Conservation (phyloP, 2,797 vertebrate species). For the Mormyrops attenuatus region DNA sequence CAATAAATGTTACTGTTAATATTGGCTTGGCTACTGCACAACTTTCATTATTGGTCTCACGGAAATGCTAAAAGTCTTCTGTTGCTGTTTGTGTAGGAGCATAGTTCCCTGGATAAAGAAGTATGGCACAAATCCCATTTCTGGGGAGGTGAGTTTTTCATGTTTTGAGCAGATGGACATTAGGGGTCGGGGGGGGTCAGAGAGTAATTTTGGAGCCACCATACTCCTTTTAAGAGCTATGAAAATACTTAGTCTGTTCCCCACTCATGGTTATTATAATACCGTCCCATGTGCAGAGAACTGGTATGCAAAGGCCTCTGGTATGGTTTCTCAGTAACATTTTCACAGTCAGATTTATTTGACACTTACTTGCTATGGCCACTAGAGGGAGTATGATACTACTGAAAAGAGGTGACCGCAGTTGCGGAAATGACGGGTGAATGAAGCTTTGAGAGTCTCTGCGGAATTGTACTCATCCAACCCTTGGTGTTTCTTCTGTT, state of each 20-base stretch:
- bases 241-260: neutral
- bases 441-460: neutral
- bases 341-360: neutral
- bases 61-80: neutral
- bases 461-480: neutral
- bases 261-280: neutral
- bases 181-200: neutral
- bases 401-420: neutral
- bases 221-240: neutral
- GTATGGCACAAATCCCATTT: conserved; percentile 84
- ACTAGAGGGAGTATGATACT: conserved; percentile 32
- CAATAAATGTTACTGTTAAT: neutral
- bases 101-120: conserved; percentile 97
- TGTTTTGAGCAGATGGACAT: neutral
- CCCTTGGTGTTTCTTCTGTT: neutral
- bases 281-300: neutral
- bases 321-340: neutral
- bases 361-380: neutral
- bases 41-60: neutral
- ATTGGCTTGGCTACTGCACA: neutral
- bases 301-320: neutral
- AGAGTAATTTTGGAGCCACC: neutral
- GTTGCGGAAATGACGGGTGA: neutral
- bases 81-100: conserved; percentile 63
- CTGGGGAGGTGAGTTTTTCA: conserved; percentile 72